A percentile compares a stretch with the other conserved stretches of the same genome.
Evolutionary conservation across 2,797 vertebrate species (phyloP).

Genomic region (Antrozous pallidus): DNA sequence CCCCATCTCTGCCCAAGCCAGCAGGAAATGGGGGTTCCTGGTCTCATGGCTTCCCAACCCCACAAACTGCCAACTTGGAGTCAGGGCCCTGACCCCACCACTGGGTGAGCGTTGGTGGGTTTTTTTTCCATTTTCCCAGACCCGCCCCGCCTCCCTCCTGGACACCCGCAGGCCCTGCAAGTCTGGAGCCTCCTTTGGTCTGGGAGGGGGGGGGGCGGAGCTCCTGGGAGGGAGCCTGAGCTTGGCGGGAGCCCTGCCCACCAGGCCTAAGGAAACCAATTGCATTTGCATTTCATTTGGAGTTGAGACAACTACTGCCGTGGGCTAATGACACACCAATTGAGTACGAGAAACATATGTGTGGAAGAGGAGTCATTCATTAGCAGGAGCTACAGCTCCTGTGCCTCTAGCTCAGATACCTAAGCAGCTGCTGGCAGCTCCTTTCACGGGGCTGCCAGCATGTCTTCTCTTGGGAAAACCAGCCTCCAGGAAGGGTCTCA

Average conservation of each 20-base stretch:
- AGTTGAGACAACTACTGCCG: slow-evolving; percentile 67
- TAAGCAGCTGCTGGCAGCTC: background rate
- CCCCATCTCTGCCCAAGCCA: background rate
- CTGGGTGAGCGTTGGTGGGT: background rate
- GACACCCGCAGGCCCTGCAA: fast-evolving
- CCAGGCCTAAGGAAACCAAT: slow-evolving; percentile 45
- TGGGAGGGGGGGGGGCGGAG: background rate
- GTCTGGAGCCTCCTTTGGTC: background rate
- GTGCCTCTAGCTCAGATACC: slow-evolving; percentile 53
- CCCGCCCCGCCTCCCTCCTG: too few relatives aligned
- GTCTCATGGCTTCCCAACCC: background rate
- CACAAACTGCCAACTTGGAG: background rate
- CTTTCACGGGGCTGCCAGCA: background rate
- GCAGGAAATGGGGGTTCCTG: background rate
- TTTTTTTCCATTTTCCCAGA: background rate
- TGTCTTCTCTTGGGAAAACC: background rate
- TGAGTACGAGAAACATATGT: slow-evolving; percentile 72
- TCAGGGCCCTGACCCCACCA: background rate
- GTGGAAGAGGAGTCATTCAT: slow-evolving; percentile 69
- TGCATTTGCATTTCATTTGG: slow-evolving; percentile 59
- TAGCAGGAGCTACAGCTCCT: slow-evolving; percentile 54
- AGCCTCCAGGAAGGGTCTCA: background rate
- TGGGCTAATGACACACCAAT: slow-evolving; percentile 58
- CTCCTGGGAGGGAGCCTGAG: background rate
- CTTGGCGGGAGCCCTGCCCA: background rate